Evolutionary conservation across 92 coral and sea anemone genomes (phyloP).

Genomic region (Palythoa caribaeorum): DNA sequence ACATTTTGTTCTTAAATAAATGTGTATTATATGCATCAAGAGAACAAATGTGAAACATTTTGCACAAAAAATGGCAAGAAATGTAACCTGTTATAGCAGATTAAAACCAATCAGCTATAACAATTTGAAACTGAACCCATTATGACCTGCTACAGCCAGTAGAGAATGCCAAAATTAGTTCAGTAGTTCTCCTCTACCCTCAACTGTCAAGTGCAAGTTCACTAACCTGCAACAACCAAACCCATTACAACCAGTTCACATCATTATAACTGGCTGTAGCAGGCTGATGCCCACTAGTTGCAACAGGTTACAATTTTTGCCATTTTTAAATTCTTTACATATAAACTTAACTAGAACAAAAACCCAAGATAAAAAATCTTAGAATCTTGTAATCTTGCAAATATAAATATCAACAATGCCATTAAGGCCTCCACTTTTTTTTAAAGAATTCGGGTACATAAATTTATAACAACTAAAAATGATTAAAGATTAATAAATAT

Average conservation of each 20-base stretch:
- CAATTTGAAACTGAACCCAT: slow-evolving; percentile 1
- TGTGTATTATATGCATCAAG: not conserved
- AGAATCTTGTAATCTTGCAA: slow-evolving; percentile 16
- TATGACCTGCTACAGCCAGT: not conserved
- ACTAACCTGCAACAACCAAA: slow-evolving; percentile 12
- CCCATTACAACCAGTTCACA: slow-evolving; percentile 7
- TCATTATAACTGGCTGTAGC: slow-evolving; percentile 10
- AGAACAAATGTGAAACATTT: slow-evolving; percentile 9
- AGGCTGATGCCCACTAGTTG: slow-evolving; percentile 7
- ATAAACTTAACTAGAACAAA: not conserved
- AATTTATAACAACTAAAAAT: slow-evolving; percentile 5
- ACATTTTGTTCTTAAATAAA: slow-evolving; percentile 1
- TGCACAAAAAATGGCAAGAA: slow-evolving; percentile 9
- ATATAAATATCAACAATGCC: not conserved
- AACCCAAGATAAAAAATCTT: slow-evolving; percentile 4
- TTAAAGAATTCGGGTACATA: slow-evolving; percentile 6
- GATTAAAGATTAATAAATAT: not conserved
- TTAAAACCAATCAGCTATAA: slow-evolving; percentile 2
- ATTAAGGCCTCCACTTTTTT: not conserved
- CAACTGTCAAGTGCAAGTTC: slow-evolving; percentile 6
- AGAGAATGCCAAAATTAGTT: not conserved
- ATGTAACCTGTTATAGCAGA: slow-evolving; percentile 9
- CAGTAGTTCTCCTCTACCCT: slow-evolving; percentile 11
- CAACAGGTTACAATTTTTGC: slow-evolving; percentile 11
- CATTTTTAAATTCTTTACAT: slow-evolving; percentile 11